phyloP scores from a whole-genome alignment of 2,113 vertebrate genomes.

The Lepisosteus osseus region DNA sequence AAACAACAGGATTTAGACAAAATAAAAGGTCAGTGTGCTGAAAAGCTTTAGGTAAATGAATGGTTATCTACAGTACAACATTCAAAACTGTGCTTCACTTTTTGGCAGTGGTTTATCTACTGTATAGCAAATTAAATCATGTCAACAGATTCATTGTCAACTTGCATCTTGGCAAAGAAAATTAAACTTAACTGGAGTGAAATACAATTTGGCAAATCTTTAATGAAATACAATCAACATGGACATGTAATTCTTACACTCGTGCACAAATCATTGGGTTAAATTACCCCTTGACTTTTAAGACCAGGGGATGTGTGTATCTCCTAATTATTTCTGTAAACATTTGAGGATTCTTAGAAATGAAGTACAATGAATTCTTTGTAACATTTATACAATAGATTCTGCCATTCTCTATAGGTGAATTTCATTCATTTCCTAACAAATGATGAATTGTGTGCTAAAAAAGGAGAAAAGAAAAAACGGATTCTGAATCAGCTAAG shows the following conservation, averaged over 20 bases:
- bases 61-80: slow-evolving; percentile 31
- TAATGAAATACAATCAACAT: slow-evolving; percentile 37
- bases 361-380: slow-evolving; percentile 37
- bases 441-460: slow-evolving; percentile 59
- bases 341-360: slow-evolving; percentile 24
- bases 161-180: slow-evolving; percentile 85
- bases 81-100: slow-evolving; percentile 32
- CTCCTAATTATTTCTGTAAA: slow-evolving; percentile 23
- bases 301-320: slow-evolving; percentile 4
- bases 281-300: slow-evolving; percentile 26
- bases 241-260: slow-evolving; percentile 39
- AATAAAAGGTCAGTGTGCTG: slow-evolving; percentile 25
- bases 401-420: slow-evolving; percentile 87
- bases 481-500: not conserved
- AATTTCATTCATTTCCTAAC: slow-evolving; percentile 57
- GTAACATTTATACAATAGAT: slow-evolving; percentile 78
- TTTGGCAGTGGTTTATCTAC: slow-evolving; percentile 47
- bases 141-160: slow-evolving; percentile 89
- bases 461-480: slow-evolving; percentile 39
- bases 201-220: slow-evolving; percentile 45
- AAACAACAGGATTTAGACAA: slow-evolving; percentile 83
- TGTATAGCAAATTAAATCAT: slow-evolving; percentile 66
- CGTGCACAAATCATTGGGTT: slow-evolving; percentile 51
- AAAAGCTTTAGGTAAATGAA: slow-evolving; percentile 28
- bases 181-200: slow-evolving; percentile 49